Evolutionary conservation across 2,888 invertebrate species (phyloP), one percentile per base, ranked within the genome.

Genomic region (Microctonus aethiopoides): DNA sequence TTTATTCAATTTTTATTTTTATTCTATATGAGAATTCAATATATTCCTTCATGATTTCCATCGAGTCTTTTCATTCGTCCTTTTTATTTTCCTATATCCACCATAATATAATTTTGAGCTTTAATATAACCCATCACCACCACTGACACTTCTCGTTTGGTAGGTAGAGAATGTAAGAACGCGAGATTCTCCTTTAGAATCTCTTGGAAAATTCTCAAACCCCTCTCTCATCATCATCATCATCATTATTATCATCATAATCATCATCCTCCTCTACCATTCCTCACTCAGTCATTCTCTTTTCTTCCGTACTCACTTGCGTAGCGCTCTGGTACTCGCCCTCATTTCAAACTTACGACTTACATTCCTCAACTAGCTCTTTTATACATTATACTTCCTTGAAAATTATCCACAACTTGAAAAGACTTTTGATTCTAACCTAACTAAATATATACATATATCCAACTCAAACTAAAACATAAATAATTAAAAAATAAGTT

Each of bases 261-360:
- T 46, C 46, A 46, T 46, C 46, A 46, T 46, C 46, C 16, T 46
- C 46, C 16, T 46, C 46, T 2, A 24, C 26, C 36, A 32, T 46
- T 24, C 3, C 7, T 7, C 4, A 5, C 29, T 7, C 7, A 29
- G 4, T 3, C 7, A 29, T 29, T 62, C 62, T n/a, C 46, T 46
- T 46, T 26, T 16, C 20, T 20, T 29, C n/a, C 46, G n/a, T 39
- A 32, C 20, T 32, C 46, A 41, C 51, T 46, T 46, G 4, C 16
- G 9, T 7, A 16, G 16, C 16, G 20, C 41, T 46, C 26, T 46
- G 24, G 29, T 29, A 51, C 34, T 63, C 63, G 34, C 46, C 63
- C 63, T 63, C 63, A 63, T 63, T 63, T 63, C 34, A 52, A 63
- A 63, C 52, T 63, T 63, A 63, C 34, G 20, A 63, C 32, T 63